Evolutionary conservation across 2,797 vertebrate genomes (phyloP), one percentile per base, ranked within the genome.

Genomic region (Decapterus maruadsi): DNA sequence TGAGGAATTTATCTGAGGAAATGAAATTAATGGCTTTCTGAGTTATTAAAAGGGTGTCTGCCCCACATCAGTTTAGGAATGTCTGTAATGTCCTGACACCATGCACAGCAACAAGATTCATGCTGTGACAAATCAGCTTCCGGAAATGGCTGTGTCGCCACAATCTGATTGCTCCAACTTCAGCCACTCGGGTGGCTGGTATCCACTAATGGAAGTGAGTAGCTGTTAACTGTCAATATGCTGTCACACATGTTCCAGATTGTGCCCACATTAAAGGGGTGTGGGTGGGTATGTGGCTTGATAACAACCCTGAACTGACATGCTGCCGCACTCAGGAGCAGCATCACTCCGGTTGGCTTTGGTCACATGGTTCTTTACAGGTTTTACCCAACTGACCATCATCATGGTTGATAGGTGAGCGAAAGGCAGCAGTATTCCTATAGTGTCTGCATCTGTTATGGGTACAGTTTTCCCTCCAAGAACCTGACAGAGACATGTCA

Each of bases 171-270:
- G 75, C 83, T 70, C 72, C 73, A 72, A 81, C 77, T 87, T 81
- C 73, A 83, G 77, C 81, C 72, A 46, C 82, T 87, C 59, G 50
- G 92, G 85, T 78, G 73, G 77, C 81, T 90, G 88, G 78, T 92
- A 93, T 90, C 85, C 90, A 77, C 88, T 92, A 92, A 94, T 93
- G 85, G 88, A 92, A 89, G 91, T 78, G 76, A 88, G 85, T 60
- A 48, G 82, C 89, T 87, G 87, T 86, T 87, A 74, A 74, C 85
- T 85, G 88, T 91, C 90, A 87, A 87, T 89, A 78, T 76, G 83
- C 84, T 87, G 86, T 86, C 88, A 86, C 78, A 72, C 12, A 13
- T 38, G 57, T 72, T 80, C 82, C 70, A 84, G 83, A 82, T 83
- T 70, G 83, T 63, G 61, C 82, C 90, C 76, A 71, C 80, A 80